A percentile compares a stretch with the other conserved stretches of the same genome.
These are phyloP conservation scores for Synanthedon tipuliformis DNA, from an alignment of 2,888 invertebrate genomes.

Conservation along the genomic window DNA sequence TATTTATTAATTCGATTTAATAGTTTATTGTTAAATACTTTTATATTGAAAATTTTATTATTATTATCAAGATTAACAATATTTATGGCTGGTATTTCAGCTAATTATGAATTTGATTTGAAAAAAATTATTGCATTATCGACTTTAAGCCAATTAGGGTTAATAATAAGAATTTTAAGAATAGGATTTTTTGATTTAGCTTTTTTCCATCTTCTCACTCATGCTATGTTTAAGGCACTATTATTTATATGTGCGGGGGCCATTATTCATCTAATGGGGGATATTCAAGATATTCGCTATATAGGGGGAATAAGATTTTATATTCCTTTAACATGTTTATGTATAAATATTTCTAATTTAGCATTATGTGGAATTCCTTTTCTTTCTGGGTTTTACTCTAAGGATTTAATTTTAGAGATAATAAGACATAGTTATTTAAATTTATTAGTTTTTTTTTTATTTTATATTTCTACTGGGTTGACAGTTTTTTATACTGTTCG, in stretches of 20 bases:
- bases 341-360: conserved; percentile 71
- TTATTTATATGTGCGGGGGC: conserved; percentile 79
- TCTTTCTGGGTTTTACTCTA: conserved; percentile 75
- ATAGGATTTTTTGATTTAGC: conserved; percentile 66
- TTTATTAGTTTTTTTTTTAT: conserved; percentile 64
- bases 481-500: conserved; percentile 71
- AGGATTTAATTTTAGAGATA: conserved; percentile 73
- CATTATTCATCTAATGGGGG: conserved; percentile 74
- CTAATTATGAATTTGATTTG: conserved; percentile 76
- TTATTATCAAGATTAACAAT: conserved; percentile 70
- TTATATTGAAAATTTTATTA: conserved; percentile 60
- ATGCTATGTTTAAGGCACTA: conserved; percentile 82
- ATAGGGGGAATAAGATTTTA: conserved; percentile 60
- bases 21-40: conserved; percentile 45
- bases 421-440: conserved; percentile 63
- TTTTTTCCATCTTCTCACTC: conserved; percentile 79
- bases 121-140: conserved; percentile 85
- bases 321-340: conserved; percentile 64
- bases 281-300: conserved; percentile 77
- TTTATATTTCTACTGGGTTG: conserved; percentile 69
- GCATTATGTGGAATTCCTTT: conserved; percentile 74
- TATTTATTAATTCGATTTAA: conserved; percentile 80
- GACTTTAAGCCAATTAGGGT: conserved; percentile 79
- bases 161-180: conserved; percentile 76
- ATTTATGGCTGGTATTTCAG: conserved; percentile 71